Evolutionary conservation across 2,113 vertebrate genomes (phyloP).

Genomic region (Cochlearius cochlearius): DNA sequence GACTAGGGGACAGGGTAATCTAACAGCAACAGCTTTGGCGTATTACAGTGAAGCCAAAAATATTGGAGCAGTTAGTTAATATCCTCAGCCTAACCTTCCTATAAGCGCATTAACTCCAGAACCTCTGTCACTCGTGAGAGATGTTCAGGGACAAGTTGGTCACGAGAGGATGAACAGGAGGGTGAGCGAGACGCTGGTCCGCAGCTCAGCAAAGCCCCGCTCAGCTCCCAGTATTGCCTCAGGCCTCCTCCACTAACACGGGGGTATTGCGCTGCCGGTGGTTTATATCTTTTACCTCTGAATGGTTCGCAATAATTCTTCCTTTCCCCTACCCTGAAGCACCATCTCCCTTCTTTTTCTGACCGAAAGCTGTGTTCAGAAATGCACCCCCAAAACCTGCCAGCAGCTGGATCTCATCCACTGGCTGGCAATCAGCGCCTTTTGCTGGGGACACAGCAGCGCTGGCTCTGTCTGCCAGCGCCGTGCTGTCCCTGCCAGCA

Average conservation of each 20-base stretch:
- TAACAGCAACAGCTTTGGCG: slow-evolving; percentile 38
- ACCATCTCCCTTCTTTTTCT: not conserved
- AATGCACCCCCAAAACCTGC: not conserved
- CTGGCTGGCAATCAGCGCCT: not conserved
- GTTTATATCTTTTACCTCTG: not conserved
- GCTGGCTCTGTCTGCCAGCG: not conserved
- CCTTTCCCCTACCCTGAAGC: not conserved
- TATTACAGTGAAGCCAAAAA: slow-evolving; percentile 11
- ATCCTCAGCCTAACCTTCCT: not conserved
- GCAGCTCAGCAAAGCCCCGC: not conserved
- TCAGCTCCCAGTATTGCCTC: not conserved
- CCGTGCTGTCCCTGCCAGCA: not conserved
- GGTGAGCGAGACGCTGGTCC: not conserved
- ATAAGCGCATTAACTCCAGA: not conserved
- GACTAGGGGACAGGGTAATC: not conserved
- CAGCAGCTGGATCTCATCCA: not conserved
- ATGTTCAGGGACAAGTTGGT: not conserved
- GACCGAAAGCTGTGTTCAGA: not conserved
- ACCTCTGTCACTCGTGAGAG: not conserved
- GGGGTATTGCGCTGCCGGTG: not conserved
- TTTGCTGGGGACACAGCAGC: not conserved
- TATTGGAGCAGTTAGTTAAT: not conserved
- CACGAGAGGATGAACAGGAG: not conserved
- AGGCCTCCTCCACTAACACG: rapidly evolving
- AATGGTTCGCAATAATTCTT: not conserved